A percentile compares a stretch with the other conserved stretches of the same genome.
Conservation (phyloP, 2,113 vertebrate species). For the Hyla sarda region DNA sequence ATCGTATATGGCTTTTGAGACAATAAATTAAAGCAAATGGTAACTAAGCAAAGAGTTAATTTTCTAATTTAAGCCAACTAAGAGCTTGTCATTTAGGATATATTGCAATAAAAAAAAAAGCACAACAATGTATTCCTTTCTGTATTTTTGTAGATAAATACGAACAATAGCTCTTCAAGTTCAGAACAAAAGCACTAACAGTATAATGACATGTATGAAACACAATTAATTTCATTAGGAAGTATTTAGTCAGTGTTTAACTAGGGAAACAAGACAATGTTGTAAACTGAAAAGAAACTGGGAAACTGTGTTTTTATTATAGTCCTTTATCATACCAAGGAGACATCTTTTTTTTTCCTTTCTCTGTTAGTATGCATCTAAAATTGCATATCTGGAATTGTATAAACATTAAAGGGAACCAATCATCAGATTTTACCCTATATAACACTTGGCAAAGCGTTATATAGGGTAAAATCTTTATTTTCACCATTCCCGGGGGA, state of each 20-base stretch:
- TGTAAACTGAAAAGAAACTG: background rate
- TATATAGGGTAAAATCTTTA: no score
- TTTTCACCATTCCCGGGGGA: no score
- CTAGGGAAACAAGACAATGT: background rate
- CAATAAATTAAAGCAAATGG: background rate
- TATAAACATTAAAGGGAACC: no score
- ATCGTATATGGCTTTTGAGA: background rate
- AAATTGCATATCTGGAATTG: background rate
- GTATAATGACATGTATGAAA: conserved; percentile 26
- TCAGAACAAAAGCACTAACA: conserved; percentile 30
- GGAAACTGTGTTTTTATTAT: background rate
- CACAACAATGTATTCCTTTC: conserved; percentile 3
- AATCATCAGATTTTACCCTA: no score
- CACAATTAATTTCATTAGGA: conserved; percentile 22
- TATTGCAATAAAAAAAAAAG: background rate
- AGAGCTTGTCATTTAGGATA: background rate
- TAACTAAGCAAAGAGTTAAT: background rate
- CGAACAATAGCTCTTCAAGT: conserved; percentile 15
- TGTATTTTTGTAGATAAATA: conserved; percentile 14
- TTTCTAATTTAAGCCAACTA: background rate
- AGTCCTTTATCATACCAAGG: background rate
- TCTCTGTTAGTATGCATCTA: background rate
- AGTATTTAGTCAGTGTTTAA: background rate
- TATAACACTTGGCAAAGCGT: no score
- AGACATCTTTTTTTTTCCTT: background rate